Conservation (phyloP, 2,113 vertebrate genomes). For the Sapayoa aenigma region DNA sequence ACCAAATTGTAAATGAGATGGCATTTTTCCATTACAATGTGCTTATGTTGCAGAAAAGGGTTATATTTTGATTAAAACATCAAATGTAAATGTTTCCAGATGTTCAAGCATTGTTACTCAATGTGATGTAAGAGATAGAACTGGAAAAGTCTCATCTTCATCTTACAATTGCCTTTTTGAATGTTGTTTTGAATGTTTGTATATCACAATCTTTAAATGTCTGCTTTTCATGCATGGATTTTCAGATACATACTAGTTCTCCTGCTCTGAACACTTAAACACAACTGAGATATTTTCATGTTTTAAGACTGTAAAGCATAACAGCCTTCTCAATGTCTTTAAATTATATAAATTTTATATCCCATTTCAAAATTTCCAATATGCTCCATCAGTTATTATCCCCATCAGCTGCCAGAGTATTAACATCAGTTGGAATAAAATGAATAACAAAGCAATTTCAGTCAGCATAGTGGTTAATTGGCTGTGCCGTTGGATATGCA, state of each 20-base stretch:
- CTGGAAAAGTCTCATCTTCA: neutral
- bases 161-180: neutral
- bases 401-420: conserved; percentile 64
- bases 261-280: neutral
- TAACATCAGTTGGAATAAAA: conserved; percentile 69
- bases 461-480: conserved; percentile 75
- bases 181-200: neutral
- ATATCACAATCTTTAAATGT: neutral
- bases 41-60: neutral
- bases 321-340: conserved; percentile 43
- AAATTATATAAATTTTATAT: conserved; percentile 62
- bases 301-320: neutral
- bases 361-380: conserved; percentile 61
- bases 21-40: neutral
- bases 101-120: conserved; percentile 25
- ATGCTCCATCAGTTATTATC: conserved; percentile 69
- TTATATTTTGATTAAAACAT: conserved; percentile 39
- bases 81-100: conserved; percentile 38
- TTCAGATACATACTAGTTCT: neutral
- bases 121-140: neutral
- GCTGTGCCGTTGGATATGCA: conserved; percentile 74
- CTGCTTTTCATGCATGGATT: neutral
- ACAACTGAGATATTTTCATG: neutral
- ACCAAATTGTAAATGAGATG: neutral
- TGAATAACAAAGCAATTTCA: conserved; percentile 75